A percentile compares a stretch with the other conserved stretches of the same genome.
phyloP scores from a whole-genome alignment of 2,888 invertebrate genomes.

The Strigamia maritima region DNA sequence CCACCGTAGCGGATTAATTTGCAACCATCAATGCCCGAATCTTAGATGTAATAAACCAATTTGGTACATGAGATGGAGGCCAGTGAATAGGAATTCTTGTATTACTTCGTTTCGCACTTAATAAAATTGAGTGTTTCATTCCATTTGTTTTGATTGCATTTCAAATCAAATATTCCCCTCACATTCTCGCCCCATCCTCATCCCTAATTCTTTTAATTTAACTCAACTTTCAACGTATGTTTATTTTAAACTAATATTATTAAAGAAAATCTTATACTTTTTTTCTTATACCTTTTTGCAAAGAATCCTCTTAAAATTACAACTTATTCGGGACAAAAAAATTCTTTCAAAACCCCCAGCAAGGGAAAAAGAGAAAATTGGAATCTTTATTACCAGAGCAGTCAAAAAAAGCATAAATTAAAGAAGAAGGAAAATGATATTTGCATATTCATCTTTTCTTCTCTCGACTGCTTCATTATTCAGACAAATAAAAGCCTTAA shows the following conservation, averaged over 20 bases:
- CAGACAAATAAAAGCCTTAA: not conserved
- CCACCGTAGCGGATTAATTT: too few relatives aligned
- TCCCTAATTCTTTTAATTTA: too few relatives aligned
- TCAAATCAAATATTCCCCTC: not conserved
- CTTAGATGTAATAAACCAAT: not conserved
- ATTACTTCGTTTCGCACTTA: not conserved
- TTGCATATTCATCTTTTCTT: not conserved
- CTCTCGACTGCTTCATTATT: not conserved
- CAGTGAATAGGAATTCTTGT: not conserved
- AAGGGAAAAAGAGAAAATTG: not conserved
- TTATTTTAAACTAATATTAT: not conserved
- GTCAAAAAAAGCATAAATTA: not conserved
- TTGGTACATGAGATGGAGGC: not conserved
- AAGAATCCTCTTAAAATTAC: too few relatives aligned
- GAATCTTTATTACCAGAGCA: not conserved
- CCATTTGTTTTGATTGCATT: not conserved
- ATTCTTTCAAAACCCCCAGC: not conserved
- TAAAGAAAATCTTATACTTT: not conserved
- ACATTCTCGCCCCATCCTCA: not conserved
- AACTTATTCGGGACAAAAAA: not conserved
- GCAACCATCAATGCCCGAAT: not conserved
- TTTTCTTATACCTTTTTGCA: not conserved
- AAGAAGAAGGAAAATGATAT: not conserved
- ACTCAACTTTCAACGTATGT: not conserved
- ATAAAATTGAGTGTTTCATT: not conserved